Conservation (phyloP, 2,888 invertebrate genomes). For the Argyresthia goedartella region DNA sequence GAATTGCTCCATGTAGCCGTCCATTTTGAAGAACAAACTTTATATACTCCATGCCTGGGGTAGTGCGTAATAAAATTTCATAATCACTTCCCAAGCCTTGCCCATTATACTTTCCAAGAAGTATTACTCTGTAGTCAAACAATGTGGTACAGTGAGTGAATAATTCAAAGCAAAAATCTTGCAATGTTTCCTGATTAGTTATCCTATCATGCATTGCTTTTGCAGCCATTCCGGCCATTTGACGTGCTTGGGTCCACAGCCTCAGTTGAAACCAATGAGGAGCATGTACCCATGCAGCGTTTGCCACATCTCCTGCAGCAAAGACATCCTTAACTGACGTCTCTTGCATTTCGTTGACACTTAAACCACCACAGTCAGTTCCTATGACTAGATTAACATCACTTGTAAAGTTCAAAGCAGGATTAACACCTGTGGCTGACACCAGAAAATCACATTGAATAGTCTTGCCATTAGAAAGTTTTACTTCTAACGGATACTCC, state of each 20-base stretch:
- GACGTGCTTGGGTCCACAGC: conserved; percentile 97
- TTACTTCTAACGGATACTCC: conserved; percentile 79
- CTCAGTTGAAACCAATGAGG: conserved; percentile 95
- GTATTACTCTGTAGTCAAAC: conserved; percentile 93
- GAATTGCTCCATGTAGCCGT: conserved; percentile 90
- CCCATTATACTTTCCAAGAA: conserved; percentile 93
- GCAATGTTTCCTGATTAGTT: conserved; percentile 75
- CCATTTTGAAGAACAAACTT: conserved; percentile 90
- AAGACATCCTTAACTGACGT: conserved; percentile 84
- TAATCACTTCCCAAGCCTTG: conserved; percentile 86
- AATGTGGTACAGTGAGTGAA: conserved; percentile 97
- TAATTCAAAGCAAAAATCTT: conserved; percentile 97
- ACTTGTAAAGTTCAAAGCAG: conserved; percentile 72
- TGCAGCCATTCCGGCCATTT: conserved; percentile 96
- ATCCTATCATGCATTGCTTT: conserved; percentile 83
- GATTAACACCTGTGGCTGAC: conserved; percentile 94
- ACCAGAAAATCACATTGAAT: conserved; percentile 91
- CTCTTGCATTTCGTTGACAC: conserved; percentile 88
- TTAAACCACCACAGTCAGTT: conserved; percentile 86
- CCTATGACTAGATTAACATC: conserved; percentile 64
- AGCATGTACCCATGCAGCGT: conserved; percentile 81
- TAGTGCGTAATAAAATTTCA: conserved; percentile 88
- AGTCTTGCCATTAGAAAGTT: conserved; percentile 78
- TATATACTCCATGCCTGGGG: conserved; percentile 84
- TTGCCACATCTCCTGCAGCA: conserved; percentile 96